Evolutionary conservation across 1,140 invertebrate species (phyloP), one percentile per base, ranked within the genome.

Genomic region (Rhysida immarginata): DNA sequence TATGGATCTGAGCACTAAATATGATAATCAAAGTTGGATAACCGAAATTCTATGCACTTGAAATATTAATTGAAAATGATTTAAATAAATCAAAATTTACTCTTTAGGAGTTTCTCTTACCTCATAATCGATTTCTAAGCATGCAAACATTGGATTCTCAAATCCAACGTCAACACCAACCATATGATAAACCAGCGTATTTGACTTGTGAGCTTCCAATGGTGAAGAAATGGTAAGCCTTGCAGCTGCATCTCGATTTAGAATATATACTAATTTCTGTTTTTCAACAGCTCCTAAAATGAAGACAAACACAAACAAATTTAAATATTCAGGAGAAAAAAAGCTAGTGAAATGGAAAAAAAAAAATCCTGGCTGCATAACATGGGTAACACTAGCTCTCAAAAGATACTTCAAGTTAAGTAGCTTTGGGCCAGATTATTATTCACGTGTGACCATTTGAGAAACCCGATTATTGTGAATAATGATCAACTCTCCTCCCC

Each of bases 121-220:
- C 74, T 99, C 96, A 76, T 99, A 99, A 74, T 99, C 96, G 66
- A 99, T 96, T 77, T 99, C 96, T 46, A 99, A 72, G 67, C 96
- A 99, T 1, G 96, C 96, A 81, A 99, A 99, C 77, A 97, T 91
- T 1, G 96, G 96, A 75, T 99, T 99, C 68, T 98, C 94, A 77
- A 97, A 99, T 5, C 93, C 95, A 41, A 97, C 94, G 78, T 99
- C 96, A 1, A 99, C 90, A 26, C 95, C 96, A 21, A 98, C 92
- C 74, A 96, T 94, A 68, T 98, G 91, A 71, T 96, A 99, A 0
- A 97, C 94, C 2, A 99, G 72, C 8, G 94, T 99, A 65, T 97
- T 97, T n/a, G 92, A 95, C 75, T 99, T 99, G 69, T 99, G 95
- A 0, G 96, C 96, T 75, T 99, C 96, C 21, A 99, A 70, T 0